Evolutionary conservation across 2,797 vertebrate species (phyloP), one percentile per base, ranked within the genome.

Genomic region (Propithecus perrieri): DNA sequence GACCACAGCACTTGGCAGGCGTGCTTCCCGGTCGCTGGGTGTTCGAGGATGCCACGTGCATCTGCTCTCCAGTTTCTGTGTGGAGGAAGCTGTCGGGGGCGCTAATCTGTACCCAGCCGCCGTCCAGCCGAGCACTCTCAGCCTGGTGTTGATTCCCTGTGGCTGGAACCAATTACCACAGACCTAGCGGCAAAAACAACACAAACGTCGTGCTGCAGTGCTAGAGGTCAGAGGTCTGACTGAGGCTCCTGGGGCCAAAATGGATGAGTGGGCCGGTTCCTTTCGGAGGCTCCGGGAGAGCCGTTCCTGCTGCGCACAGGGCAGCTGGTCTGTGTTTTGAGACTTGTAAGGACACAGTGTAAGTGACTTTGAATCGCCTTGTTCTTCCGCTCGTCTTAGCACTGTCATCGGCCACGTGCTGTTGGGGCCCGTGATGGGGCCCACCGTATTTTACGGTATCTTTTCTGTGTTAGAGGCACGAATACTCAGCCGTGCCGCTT

Each of bases 1-100:
- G 22, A 43, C 24, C 69, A 15, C 13, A 11, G 69, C 69, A 28
- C 7, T 11, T 4, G 0, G 33, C 12, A 5, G 2, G 14, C 1
- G 9, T 28, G n/a, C n/a, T 5, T 48, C 10, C 15, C 3, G 26
- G 78, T 26, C 30, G 1, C 10, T 11, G 76, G 2, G 0, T 0
- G 14, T 22, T 17, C 4, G 17, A 33, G 12, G 22, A 0, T 10
- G 46, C 33, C 7, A 22, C 0, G 0, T 4, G 1, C 0, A 20
- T 35, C 26, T 1, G 10, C 10, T 38, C 41, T 10, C 15, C 63
- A 0, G 28, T 53, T 6, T 48, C 33, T n/a, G 8, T 24, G 2
- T 43, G 38, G 33, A 41, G 85, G 79, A 83, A 30, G 63, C n/a
- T n/a, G 15, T n/a, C 20, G 35, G 57, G 67, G 43, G 8, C 50